Base-by-base conservation (phyloP, 2,888 invertebrate species). In the Microdon myrmicae region DNA sequence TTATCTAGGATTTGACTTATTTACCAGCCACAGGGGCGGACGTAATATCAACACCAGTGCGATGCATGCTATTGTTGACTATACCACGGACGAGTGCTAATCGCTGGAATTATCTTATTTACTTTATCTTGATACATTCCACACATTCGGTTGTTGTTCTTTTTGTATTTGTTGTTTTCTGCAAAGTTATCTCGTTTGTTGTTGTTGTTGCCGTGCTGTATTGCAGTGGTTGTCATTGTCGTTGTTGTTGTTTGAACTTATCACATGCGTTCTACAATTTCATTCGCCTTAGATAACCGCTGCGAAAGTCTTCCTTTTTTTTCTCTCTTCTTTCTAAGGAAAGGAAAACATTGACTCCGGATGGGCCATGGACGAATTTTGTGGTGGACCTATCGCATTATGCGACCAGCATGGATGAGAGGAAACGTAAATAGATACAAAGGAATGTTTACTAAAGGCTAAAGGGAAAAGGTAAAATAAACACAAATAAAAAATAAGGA, bases 391-490 rank as follows among this genome's bases (percentile, higher is more conserved):
- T 28, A 26, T 32, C 29, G 31, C 38, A 54, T 48, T 49, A 49
- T 55, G 44, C 44, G 48, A 34, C 48, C 38, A 44, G 48, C 48
- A 55, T 49, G 17, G 34, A 44, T n/a, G n/a, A 44, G 37, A 49
- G 34, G 22, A 39, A 49, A 55, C 35, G 48, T 55, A 61, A 61
- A 61, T 55, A 61, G 49, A 55, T 55, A 61, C 39, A 44, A 48
- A 61, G 34, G 38, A 49, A 48, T 38, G 60, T 60, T 54, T 48
- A 44, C 48, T 13, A 55, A 60, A 48, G 48, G 55, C 43, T 29
- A 26, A 59, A 47, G 37, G n/a, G n/a, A 26, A 39, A 60, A 41
- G 47, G 37, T 48, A 60, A 60, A 48, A 38, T 48, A 51, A 58
- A 58, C 43, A 58, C 17, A 53, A 31, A 38, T 17, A 39, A 39